phyloP scores from a whole-genome alignment of 2,113 vertebrate species.

The Pelmatolapia mariae region DNA sequence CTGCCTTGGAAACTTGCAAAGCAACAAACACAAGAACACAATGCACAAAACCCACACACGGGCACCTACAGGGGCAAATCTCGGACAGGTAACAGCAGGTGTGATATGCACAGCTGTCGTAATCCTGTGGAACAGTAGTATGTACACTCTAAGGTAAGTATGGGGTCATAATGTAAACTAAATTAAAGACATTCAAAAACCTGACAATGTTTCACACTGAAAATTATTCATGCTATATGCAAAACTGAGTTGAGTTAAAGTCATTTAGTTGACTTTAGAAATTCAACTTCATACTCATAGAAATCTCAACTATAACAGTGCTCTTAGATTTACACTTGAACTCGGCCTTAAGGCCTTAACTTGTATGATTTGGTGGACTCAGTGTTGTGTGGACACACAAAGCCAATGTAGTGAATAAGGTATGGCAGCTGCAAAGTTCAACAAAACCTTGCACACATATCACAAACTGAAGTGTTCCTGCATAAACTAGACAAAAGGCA shows the following conservation, averaged over 20 bases:
- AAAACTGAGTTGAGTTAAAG: background rate
- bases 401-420: background rate
- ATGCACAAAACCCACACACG: background rate
- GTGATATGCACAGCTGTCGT: conserved; percentile 24
- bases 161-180: background rate
- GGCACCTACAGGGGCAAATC: background rate
- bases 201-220: background rate
- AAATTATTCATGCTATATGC: background rate
- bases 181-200: background rate
- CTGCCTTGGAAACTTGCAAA: background rate
- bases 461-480: background rate
- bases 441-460: background rate
- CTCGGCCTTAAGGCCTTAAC: background rate
- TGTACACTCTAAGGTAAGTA: background rate
- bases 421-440: background rate
- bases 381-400: background rate
- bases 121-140: background rate
- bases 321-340: background rate
- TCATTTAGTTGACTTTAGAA: background rate
- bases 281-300: background rate
- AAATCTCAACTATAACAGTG: background rate
- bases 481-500: background rate
- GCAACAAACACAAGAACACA: background rate
- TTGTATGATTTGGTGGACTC: background rate
- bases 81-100: conserved; percentile 16